Conservation (phyloP, 2,113 vertebrate genomes). For the Drymodes brunneopygia region DNA sequence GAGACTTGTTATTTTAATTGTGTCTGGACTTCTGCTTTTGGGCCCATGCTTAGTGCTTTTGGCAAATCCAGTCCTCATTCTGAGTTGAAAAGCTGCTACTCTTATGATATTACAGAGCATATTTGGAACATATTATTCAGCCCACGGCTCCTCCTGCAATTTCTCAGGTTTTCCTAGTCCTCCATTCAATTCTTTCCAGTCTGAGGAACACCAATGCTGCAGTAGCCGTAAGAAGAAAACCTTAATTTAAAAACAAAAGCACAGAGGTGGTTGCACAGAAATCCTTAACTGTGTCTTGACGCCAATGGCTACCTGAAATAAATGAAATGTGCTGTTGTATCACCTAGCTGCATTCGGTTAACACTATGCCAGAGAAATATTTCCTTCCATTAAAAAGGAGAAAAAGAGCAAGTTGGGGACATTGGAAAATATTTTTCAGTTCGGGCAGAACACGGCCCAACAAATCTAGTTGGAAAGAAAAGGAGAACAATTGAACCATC, state of each 20-base stretch:
- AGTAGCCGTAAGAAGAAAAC: neutral
- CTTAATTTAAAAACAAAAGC: conserved; percentile 29
- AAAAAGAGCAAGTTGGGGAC: neutral
- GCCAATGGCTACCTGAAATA: neutral
- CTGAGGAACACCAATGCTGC: neutral
- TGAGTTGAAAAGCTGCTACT: neutral
- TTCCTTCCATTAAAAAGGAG: neutral
- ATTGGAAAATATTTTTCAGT: neutral
- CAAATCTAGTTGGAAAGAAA: neutral
- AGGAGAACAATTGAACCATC: neutral
- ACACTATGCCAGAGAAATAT: neutral
- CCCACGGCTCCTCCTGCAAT: neutral
- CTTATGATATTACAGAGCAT: neutral
- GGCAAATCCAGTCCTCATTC: neutral
- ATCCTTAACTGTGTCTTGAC: neutral
- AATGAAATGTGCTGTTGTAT: neutral
- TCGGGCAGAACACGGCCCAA: neutral
- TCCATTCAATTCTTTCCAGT: neutral
- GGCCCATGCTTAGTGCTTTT: neutral
- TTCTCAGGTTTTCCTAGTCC: neutral
- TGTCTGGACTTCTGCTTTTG: neutral
- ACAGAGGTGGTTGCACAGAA: neutral
- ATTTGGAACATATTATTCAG: neutral
- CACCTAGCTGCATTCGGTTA: neutral
- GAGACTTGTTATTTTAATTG: conserved; percentile 2